phyloP scores from a whole-genome alignment of 1,140 invertebrate species.

The Drosophila pseudoobscura region DNA sequence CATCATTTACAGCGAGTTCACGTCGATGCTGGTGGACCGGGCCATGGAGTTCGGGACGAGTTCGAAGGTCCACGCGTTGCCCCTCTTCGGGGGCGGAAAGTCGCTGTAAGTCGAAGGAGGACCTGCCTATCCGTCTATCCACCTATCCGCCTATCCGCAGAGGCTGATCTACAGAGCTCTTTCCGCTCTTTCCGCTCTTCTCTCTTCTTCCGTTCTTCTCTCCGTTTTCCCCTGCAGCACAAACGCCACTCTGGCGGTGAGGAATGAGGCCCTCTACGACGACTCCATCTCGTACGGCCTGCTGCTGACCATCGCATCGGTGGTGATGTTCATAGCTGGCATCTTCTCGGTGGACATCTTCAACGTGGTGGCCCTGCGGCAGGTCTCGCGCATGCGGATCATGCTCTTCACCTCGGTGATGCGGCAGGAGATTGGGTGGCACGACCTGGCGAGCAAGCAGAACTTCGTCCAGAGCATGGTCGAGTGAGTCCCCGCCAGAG shows the following conservation, averaged over 20 bases:
- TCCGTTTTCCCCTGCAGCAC: constrained; percentile 55
- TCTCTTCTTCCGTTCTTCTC: too few relatives aligned
- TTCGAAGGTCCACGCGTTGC: constrained; percentile 83
- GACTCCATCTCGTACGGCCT: constrained; percentile 88
- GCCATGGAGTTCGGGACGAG: constrained; percentile 78
- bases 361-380: constrained; percentile 86
- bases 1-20: constrained; percentile 89
- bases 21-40: constrained; percentile 86
- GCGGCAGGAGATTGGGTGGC: constrained; percentile 95
- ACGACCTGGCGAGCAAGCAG: constrained; percentile 92
- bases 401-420: constrained; percentile 90
- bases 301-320: constrained; percentile 85
- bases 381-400: constrained; percentile 89
- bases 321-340: constrained; percentile 87
- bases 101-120: constrained; percentile 84
- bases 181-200: too few relatives aligned
- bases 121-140: neutral
- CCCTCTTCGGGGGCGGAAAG: constrained; percentile 84
- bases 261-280: constrained; percentile 86
- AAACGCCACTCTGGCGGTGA: constrained; percentile 85
- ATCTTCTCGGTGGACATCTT: constrained; percentile 88
- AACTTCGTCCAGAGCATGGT: constrained; percentile 94
- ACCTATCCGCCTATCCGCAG: too few relatives aligned
- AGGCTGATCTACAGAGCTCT: too few relatives aligned
- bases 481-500: constrained; percentile 86